Base-by-base conservation (phyloP, 2,888 invertebrate species). In the Trichopria drosophilae region DNA sequence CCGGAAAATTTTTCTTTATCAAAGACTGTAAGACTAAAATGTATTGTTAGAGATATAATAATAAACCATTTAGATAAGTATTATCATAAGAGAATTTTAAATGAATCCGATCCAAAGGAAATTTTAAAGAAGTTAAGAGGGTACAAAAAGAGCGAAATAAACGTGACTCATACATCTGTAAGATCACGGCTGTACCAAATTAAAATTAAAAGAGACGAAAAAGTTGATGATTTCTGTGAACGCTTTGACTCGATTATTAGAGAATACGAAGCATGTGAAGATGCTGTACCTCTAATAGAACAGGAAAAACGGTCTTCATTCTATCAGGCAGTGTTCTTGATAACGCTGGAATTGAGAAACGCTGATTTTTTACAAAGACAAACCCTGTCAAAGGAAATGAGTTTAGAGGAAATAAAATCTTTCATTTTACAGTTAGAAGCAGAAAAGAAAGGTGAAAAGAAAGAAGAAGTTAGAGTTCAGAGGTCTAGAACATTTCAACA, bases 11-110 rank as follows among this genome's bases (percentile, higher is more conserved):
- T 48, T n/a, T 47, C 43, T 2, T 31, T 19, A 15, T 12, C 18
- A 5, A 18, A 37, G 9, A 23, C 22, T 6, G n/a, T 28, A 1
- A 16, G 46, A 39, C 41, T 35, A 44, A 50, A 46, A 19, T 32
- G 22, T 42, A 23, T 24, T 20, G 45, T 57, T 28, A 44, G 48
- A 48, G 48, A 44, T 29, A 55, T 55, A n/a, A n/a, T n/a, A n/a
- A n/a, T n/a, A n/a, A n/a, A n/a, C n/a, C 54, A 49, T 41, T 24
- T 54, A 26, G 54, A 54, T 40, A 52, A 51, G 39, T 12, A 46
- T 6, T 54, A 54, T 22, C 50, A 57, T 39, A 46, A 48, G 32
- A 54, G 26, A 37, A 45, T 57, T 35, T 6, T 57, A 12, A 15
- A 47, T 20, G 12, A 23, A 15, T 31, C 24, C 3, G 46, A 57